phyloP scores from a whole-genome alignment of 53 echinoderm and acorn worm species.

The Echinarachnius parma region DNA sequence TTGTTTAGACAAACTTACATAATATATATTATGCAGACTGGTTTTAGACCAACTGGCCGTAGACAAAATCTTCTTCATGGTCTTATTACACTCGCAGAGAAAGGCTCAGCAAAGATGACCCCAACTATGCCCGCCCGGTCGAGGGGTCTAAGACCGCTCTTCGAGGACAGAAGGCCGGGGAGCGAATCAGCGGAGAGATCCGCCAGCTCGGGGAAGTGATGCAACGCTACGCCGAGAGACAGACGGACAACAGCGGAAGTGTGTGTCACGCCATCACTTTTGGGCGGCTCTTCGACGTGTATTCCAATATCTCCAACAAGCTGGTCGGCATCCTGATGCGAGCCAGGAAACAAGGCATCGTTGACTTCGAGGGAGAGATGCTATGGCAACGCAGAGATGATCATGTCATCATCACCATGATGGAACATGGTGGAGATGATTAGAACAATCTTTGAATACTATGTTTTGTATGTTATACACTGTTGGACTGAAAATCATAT shows the following conservation, averaged over 20 bases:
- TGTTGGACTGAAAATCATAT: too few relatives aligned
- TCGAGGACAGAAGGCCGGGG: constrained; percentile 78
- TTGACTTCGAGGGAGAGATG: constrained; percentile 96
- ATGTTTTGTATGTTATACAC: too few relatives aligned
- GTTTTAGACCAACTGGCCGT: too few relatives aligned
- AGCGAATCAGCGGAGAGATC: constrained; percentile 79
- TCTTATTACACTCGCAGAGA: too few relatives aligned
- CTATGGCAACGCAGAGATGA: constrained; percentile 94
- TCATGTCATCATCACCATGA: constrained; percentile 75
- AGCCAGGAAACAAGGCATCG: constrained; percentile 78
- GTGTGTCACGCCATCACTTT: constrained; percentile 35
- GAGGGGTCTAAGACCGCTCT: constrained; percentile 83
- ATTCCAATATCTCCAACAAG: constrained; percentile 83
- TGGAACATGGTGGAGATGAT: background rate
- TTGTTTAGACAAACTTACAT: too few relatives aligned
- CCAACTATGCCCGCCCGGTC: constrained; percentile 78
- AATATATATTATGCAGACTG: too few relatives aligned
- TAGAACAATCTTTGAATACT: background rate
- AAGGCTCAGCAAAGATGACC: constrained; percentile 67
- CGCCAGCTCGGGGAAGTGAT: constrained; percentile 49
- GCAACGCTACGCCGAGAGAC: background rate
- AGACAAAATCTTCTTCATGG: too few relatives aligned
- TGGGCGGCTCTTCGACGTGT: constrained; percentile 77
- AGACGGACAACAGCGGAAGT: constrained; percentile 27
- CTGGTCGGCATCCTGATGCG: constrained; percentile 88